Evolutionary conservation across 2,113 vertebrate genomes (phyloP).

Genomic region (Circaetus cinerascens): DNA sequence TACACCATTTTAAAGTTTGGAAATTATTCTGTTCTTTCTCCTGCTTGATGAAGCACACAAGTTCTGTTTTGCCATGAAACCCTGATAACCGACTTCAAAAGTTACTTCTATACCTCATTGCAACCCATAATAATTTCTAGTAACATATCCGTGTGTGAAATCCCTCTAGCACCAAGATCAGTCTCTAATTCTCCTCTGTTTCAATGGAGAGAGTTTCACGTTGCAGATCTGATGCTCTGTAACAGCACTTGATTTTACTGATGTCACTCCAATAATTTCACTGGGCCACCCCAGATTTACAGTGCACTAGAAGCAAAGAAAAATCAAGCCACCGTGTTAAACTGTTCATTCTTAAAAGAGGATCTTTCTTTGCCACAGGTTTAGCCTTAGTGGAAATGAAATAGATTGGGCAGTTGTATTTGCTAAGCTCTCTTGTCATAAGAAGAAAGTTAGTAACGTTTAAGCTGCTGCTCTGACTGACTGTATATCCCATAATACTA

Average conservation of each 20-base stretch:
- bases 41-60: background rate
- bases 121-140: background rate
- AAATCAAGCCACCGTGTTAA: background rate
- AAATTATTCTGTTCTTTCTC: background rate
- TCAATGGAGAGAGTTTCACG: background rate
- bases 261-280: background rate
- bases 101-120: background rate
- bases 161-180: background rate
- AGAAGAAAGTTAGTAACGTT: background rate
- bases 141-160: background rate
- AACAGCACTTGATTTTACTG: background rate
- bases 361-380: background rate
- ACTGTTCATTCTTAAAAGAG: background rate
- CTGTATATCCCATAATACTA: background rate
- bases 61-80: background rate
- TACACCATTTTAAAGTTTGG: background rate
- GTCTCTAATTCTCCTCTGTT: background rate
- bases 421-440: background rate
- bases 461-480: background rate
- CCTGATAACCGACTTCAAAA: background rate
- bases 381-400: background rate
- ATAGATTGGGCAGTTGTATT: background rate
- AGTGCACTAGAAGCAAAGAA: background rate
- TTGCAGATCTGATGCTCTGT: background rate
- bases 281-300: background rate